Conservation (phyloP, 2,797 vertebrate species). For the Microcaecilia unicolor region DNA sequence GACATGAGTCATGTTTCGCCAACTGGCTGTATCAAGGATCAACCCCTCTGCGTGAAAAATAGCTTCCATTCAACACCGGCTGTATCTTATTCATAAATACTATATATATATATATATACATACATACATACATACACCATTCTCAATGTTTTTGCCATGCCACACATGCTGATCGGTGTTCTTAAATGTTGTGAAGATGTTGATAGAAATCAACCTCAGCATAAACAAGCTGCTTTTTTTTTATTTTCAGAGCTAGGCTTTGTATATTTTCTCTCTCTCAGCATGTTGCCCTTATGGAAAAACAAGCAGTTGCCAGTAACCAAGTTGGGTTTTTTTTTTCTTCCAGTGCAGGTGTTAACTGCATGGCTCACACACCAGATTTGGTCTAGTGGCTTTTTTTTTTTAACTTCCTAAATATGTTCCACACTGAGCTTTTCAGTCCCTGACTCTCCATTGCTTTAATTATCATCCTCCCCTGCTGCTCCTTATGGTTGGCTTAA, state of each 20-base stretch:
- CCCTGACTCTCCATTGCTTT: constrained; percentile 1
- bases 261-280: background rate
- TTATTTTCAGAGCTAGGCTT: background rate
- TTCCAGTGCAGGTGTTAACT: constrained; percentile 1
- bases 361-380: constrained; percentile 16
- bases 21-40: too few relatives aligned
- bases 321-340: background rate
- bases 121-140: too few relatives aligned
- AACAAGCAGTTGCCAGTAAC: background rate
- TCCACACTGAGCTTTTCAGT: constrained; percentile 28
- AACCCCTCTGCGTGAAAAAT: too few relatives aligned
- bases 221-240: background rate
- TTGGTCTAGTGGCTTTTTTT: constrained; percentile 15
- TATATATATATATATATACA: too few relatives aligned
- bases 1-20: too few relatives aligned
- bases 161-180: too few relatives aligned
- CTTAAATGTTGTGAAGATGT: too few relatives aligned
- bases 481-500: constrained; percentile 25
- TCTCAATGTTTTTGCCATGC: too few relatives aligned
- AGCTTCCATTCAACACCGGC: too few relatives aligned
- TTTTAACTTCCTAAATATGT: constrained; percentile 21
- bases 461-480: constrained; percentile 43
- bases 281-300: background rate
- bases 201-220: background rate
- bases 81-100: too few relatives aligned